Percentiles rank a stretch among this genome's conserved stretches.
Conservation (phyloP, 2,888 invertebrate species). For the Synergus itoensis region DNA sequence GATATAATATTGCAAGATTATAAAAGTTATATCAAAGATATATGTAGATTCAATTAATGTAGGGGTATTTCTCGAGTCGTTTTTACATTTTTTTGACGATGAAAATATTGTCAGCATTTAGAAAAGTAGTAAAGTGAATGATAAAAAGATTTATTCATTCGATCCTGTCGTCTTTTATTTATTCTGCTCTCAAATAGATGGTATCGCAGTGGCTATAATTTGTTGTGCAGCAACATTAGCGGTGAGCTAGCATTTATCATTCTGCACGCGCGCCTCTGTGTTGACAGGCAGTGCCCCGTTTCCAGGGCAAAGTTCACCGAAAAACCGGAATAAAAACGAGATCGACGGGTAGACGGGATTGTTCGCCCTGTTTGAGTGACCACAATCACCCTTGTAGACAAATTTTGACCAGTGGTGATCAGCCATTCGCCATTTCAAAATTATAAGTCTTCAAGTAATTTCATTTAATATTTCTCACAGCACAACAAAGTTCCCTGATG, state of each 20-base stretch:
- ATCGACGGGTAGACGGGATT: constrained; percentile 64
- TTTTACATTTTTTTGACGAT: neutral
- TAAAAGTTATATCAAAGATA: neutral
- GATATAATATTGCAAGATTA: neutral
- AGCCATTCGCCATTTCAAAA: constrained; percentile 29
- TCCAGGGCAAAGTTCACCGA: constrained; percentile 70
- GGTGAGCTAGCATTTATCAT: constrained; percentile 75
- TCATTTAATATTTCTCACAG: neutral
- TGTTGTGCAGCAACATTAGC: constrained; percentile 75
- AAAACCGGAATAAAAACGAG: constrained; percentile 71
- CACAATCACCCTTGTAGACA: constrained; percentile 77
- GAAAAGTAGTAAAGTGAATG: neutral
- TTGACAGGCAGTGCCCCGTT: constrained; percentile 74
- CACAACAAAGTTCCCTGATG: neutral
- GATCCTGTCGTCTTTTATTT: constrained; percentile 54
- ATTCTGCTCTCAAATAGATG: constrained; percentile 63
- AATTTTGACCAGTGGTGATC: constrained; percentile 73
- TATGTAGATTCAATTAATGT: neutral
- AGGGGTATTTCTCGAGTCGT: neutral
- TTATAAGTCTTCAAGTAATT: neutral
- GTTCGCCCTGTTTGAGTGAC: constrained; percentile 64
- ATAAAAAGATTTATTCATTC: constrained; percentile 14
- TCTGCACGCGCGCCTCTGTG: constrained; percentile 74
- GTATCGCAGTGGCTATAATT: constrained; percentile 73
- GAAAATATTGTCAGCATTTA: neutral